A percentile compares a stretch with the other conserved stretches of the same genome.
phyloP scores from a whole-genome alignment of 92 coral and sea anemone species.

The Phymanthus crucifer region DNA sequence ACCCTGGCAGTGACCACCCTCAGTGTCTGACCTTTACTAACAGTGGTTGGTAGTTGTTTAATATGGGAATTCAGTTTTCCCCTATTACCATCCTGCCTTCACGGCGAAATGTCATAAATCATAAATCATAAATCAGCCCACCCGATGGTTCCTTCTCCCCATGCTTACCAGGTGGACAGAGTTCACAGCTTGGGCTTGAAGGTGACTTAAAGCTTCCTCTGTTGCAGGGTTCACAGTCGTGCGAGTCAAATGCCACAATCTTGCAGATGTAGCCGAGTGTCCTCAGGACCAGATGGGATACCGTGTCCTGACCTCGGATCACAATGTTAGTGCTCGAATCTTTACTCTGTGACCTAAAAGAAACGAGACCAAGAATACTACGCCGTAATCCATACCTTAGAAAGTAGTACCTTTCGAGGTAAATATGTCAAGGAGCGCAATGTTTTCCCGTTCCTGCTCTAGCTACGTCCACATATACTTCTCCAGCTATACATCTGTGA shows the following conservation, averaged over 20 bases:
- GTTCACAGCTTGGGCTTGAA: not conserved
- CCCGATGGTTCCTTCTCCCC: not conserved
- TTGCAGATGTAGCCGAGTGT: not conserved
- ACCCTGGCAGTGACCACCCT: too few species aligned
- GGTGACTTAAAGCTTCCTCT: slow-evolving; percentile 3
- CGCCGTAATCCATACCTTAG: too few species aligned
- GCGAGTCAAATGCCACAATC: not conserved
- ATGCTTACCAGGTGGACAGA: not conserved
- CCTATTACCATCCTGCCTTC: too few species aligned
- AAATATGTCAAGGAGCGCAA: too few species aligned
- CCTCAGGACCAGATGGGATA: not conserved
- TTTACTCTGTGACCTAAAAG: not conserved
- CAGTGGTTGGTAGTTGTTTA: too few species aligned
- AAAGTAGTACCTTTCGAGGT: too few species aligned
- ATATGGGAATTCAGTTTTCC: too few species aligned
- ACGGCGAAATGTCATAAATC: too few species aligned
- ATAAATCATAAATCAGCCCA: not conserved
- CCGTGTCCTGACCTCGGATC: not conserved
- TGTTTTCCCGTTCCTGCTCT: too few species aligned
- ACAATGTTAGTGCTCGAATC: not conserved
- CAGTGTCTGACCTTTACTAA: too few species aligned
- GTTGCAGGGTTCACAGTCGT: not conserved
- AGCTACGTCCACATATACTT: too few species aligned
- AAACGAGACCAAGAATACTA: not conserved
- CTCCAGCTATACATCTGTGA: too few species aligned